Base-by-base conservation (phyloP, 2,797 vertebrate genomes). In the Anolis apletophallus region DNA sequence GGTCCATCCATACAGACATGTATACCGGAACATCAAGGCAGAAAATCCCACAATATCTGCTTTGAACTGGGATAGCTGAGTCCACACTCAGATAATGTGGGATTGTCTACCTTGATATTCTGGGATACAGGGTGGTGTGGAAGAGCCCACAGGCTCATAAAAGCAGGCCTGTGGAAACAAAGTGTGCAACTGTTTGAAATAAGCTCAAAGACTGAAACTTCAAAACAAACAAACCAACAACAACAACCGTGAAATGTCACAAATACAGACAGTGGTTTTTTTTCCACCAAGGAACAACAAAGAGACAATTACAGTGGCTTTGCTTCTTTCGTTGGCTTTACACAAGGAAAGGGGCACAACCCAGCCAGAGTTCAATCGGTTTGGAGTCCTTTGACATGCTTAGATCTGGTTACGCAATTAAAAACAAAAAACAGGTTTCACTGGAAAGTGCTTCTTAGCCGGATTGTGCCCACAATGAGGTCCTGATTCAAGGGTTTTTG, bases 241-340 rank as follows among this genome's bases (percentile, higher is more conserved):
- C 77, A 85, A 92, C 83, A 93, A 79, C 86, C 59, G 55, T 83
- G 77, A 84, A 4, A 87, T 79, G 71, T 83, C 92, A 86, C 61
- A 72, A 72, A 80, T n/a, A 87, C n/a, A 36, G 90, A 87, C 89
- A 90, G 90, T 85, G 86, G 81, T 90, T 85, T 40, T 88, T n/a
- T 92, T 89, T 32, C 54, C 84, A 11, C 68, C 91, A 94, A 87
- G 89, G 89, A 94, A 92, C 94, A 90, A 90, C 88, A 59, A 85
- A 88, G 74, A 89, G 21, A n/a, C 32, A 71, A 55, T 76, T 92
- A 94, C 92, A 94, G 94, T 91, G 93, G 85, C 92, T 95, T 93
- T 87, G 87, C 91, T 92, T 86, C 55, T 76, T 85, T 72, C 89
- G 81, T 87, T 32, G 54, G 59, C 83, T 81, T 90, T 52, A 86